A percentile compares a stretch with the other conserved stretches of the same genome.
Conservation (phyloP, 1,140 invertebrate genomes). For the Eumaeus atala region DNA sequence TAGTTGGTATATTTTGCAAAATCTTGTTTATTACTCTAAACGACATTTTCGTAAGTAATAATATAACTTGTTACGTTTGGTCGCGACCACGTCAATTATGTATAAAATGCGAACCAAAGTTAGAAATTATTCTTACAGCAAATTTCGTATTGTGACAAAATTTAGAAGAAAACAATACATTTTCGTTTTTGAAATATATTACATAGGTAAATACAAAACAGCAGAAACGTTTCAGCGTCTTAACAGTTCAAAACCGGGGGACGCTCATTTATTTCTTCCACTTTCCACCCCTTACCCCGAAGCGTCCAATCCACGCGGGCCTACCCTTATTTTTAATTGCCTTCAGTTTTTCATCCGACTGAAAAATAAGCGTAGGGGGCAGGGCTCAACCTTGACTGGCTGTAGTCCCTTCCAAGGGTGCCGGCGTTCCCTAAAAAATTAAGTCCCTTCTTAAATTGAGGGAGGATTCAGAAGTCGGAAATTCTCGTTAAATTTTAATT, state of each 20-base stretch:
- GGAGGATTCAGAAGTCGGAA: constrained; percentile 25
- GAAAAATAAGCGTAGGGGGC: constrained; percentile 21
- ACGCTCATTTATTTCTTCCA: constrained; percentile 53
- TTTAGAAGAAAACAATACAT: constrained; percentile 28
- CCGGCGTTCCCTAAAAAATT: constrained; percentile 43
- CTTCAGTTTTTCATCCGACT: constrained; percentile 21
- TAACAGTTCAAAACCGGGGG: constrained; percentile 55
- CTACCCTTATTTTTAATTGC: constrained; percentile 26
- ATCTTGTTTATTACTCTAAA: too few relatives aligned
- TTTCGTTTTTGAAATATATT: constrained; percentile 26
- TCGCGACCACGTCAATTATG: too few relatives aligned
- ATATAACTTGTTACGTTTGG: too few relatives aligned
- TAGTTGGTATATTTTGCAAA: too few relatives aligned
- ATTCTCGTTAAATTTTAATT: constrained; percentile 32
- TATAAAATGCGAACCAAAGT: too few relatives aligned
- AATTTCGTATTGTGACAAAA: too few relatives aligned
- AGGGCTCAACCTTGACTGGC: constrained; percentile 35
- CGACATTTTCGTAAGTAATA: too few relatives aligned
- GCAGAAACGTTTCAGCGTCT: constrained; percentile 40
- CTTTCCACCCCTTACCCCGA: constrained; percentile 39
- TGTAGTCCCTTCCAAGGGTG: constrained; percentile 22
- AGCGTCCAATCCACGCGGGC: constrained; percentile 33
- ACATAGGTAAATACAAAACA: constrained; percentile 14
- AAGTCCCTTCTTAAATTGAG: constrained; percentile 43
- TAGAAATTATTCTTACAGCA: too few relatives aligned